phyloP scores from a whole-genome alignment of 1,140 invertebrate genomes.

The Plodia interpunctella region DNA sequence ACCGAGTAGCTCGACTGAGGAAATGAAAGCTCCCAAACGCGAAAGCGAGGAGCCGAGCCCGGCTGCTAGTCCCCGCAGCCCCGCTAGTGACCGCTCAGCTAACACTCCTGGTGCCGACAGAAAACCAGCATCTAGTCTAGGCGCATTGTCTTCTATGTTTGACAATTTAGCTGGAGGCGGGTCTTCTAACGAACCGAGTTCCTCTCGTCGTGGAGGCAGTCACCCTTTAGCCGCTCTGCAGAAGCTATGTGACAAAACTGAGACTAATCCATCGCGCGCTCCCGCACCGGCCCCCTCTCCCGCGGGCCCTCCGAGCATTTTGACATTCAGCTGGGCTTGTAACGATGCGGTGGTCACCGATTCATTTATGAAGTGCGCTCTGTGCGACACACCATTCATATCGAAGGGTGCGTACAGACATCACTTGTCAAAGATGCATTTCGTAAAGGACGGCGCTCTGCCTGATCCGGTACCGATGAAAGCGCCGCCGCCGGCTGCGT shows the following conservation, averaged over 20 bases:
- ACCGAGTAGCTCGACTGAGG: constrained; percentile 73
- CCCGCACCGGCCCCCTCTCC: constrained; percentile 69
- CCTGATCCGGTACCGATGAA: constrained; percentile 83
- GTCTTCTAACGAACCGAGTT: constrained; percentile 65
- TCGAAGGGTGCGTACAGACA: constrained; percentile 98
- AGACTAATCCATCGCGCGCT: constrained; percentile 79
- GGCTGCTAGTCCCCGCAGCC: constrained; percentile 81
- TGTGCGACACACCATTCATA: constrained; percentile 97
- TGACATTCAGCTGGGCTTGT: constrained; percentile 95
- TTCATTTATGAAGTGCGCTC: constrained; percentile 96
- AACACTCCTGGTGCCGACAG: constrained; percentile 82
- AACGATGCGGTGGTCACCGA: constrained; percentile 93
- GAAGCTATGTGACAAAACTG: constrained; percentile 96
- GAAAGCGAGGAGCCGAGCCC: constrained; percentile 72
- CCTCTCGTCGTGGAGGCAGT: constrained; percentile 82
- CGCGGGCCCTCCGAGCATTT: constrained; percentile 86
- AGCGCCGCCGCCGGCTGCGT: constrained; percentile 55
- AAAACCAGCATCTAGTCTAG: constrained; percentile 84
- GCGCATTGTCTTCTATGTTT: constrained; percentile 93
- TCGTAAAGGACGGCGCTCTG: constrained; percentile 93
- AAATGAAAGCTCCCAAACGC: constrained; percentile 57
- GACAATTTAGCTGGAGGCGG: constrained; percentile 84
- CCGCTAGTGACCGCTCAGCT: constrained; percentile 85
- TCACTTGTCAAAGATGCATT: constrained; percentile 97
- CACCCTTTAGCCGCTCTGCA: constrained; percentile 95